Percentiles rank a stretch among this genome's conserved stretches.
Evolutionary conservation across 1,140 invertebrate species (phyloP).

Genomic region (Musca domestica): DNA sequence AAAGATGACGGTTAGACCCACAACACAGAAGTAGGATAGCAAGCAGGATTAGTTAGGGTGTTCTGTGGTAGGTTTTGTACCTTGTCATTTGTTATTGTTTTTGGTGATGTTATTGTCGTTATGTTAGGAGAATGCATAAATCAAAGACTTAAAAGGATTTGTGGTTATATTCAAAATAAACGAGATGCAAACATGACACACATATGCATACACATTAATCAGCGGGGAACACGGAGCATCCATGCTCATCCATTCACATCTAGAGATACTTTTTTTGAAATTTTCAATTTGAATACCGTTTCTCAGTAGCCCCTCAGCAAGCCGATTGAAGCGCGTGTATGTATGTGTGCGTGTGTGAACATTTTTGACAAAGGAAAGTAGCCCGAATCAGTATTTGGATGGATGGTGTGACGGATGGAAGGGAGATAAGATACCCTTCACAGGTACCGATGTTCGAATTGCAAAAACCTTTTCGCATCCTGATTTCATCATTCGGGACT

Average conservation of each 20-base stretch:
- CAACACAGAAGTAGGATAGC: no score
- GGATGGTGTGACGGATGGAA: no score
- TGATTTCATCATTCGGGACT: neutral
- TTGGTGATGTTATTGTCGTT: conserved; percentile 1
- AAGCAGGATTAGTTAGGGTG: no score
- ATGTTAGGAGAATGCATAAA: conserved; percentile 1
- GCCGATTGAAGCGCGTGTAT: neutral
- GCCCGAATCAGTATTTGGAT: no score
- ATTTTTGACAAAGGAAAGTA: no score
- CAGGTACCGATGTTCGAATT: neutral
- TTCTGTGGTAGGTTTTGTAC: conserved; percentile 1
- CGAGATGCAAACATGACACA: neutral
- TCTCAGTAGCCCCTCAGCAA: neutral
- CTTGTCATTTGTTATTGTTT: neutral
- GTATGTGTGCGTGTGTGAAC: no score
- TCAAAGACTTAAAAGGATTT: conserved; percentile 14
- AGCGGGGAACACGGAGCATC: neutral
- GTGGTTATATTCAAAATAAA: conserved; percentile 5
- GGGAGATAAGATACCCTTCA: neutral
- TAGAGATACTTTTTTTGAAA: neutral
- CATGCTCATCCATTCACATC: neutral
- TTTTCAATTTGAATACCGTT: neutral
- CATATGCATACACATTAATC: neutral
- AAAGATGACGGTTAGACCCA: no score
- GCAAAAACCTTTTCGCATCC: neutral